Base-by-base conservation (phyloP, 1,140 invertebrate species). In the Ceratina australensis region DNA sequence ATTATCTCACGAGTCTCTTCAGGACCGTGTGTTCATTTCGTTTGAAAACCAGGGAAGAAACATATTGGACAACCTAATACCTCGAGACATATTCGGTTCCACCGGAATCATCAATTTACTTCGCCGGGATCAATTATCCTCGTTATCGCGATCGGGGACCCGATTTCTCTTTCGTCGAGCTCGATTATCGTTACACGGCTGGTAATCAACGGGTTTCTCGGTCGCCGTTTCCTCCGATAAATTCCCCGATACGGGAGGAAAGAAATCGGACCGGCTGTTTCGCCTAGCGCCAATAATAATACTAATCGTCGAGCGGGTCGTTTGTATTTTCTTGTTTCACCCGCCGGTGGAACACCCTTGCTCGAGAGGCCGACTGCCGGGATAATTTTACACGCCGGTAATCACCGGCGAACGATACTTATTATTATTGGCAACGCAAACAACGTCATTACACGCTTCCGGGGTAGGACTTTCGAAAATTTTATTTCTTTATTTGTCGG, bases 351-450 rank as follows among this genome's bases (percentile, higher is more conserved):
- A n/a, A n/a, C n/a, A n/a, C n/a, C n/a, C n/a, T n/a, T n/a, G n/a
- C n/a, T n/a, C n/a, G n/a, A n/a, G 72, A 65, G 47, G 66, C 28
- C 68, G 57, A 50, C 50, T 59, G 69, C 24, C 10, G 15, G 57
- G 78, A 71, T 71, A 80, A 83, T 84, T 73, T 83, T 65, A 65
- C 54, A 24, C 52, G 72, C 52, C 73, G 22, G 56, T 84, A 84
- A 84, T 84, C 81, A 84, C 78, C 73, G 68, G 74, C 52, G 2
- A 26, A 56, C 42, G 69, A 47, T 74, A 72, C 73, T 84, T 81
- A 80, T 83, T 81, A 80, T 83, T 78, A 84, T 84, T 67, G 77
- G 59, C 73, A 80, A 72, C 78, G 81, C 81, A 84, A 84, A 84
- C 82, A 84, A 84, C 81, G 64, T 77, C 69, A 65, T 84, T 84